Base-by-base conservation (phyloP, 1,140 invertebrate genomes). In the Bombus pyrosoma region DNA sequence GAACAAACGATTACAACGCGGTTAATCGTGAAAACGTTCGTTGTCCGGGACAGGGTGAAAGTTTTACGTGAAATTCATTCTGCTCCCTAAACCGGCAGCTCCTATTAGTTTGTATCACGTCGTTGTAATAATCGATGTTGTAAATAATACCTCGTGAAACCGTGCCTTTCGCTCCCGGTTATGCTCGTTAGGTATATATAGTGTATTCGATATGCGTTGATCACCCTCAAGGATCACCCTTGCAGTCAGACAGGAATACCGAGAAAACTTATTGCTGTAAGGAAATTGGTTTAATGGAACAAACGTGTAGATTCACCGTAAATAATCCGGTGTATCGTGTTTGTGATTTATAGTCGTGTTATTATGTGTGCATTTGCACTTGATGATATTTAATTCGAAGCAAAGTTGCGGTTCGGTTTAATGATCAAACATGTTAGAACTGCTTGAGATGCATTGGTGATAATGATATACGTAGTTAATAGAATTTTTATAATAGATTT, bases 281-380 rank as follows among this genome's bases (percentile, higher is more conserved):
- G 53, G 57, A 77, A 77, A 59, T 77, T 77, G 25, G 75, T 59
- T 59, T 77, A 77, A 77, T 62, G 75, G 47, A 39, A 77, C 53
- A 43, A 37, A 10, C 43, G 47, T 62, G 25, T 72, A 72, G 39
- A 72, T 13, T 6, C 37, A 4, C 39, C 12, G 34, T 68, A 37
- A 39, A 39, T 39, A 39, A 18, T 25, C 4, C 13, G 28, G 28
- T 41, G 25, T 41, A 28, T 66, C 64, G 6, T 39, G 22, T 39
- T 69, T 13, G 69, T 37, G 53, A 77, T 77, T 53, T 75, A 75
- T 57, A 37, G 25, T 34, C 43, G 6, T 34, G 73, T 75, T 75
- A 75, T 75, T 75, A 75, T n/a, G 47, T 32, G 47, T 75, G 34
- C 32, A 57, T 75, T 32, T 57, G 73, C 43, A 22, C 43, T 75